Percentiles rank a stretch among this genome's conserved stretches.
These are phyloP conservation scores for Aspidapion aeneum DNA, from an alignment of 2,888 invertebrate species.

Conservation along the genomic window DNA sequence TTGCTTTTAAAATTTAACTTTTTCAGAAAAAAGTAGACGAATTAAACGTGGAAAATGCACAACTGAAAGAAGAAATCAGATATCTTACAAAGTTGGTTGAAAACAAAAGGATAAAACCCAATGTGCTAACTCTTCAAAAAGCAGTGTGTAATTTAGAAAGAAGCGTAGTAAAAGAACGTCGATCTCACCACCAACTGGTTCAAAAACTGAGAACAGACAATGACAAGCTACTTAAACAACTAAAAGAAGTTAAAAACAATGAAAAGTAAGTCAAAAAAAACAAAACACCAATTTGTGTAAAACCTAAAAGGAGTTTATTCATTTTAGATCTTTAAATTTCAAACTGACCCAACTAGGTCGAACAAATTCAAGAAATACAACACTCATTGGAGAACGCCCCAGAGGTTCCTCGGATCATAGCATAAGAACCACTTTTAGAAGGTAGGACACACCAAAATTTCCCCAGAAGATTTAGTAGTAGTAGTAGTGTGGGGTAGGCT, in stretches of 20 bases:
- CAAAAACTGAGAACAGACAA: conserved; percentile 48
- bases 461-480: too few species aligned
- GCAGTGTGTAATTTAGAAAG: conserved; percentile 47
- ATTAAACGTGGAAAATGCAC: conserved; percentile 40
- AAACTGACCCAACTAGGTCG: not conserved
- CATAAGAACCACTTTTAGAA: not conserved
- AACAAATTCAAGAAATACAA: not conserved
- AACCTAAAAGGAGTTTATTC: too few species aligned
- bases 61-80: conserved; percentile 37
- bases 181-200: conserved; percentile 46
- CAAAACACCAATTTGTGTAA: too few species aligned
- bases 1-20: too few species aligned
- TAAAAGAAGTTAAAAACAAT: conserved; percentile 37
- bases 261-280: conserved; percentile 33
- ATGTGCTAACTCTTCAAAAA: conserved; percentile 38
- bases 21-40: conserved; percentile 42
- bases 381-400: not conserved
- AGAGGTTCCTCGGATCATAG: not conserved
- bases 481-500: too few species aligned
- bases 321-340: not conserved
- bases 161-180: conserved; percentile 45
- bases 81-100: conserved; percentile 29
- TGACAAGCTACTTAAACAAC: conserved; percentile 37
- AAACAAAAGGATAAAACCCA: conserved; percentile 31
- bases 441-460: not conserved